These are phyloP conservation scores for Eumacrocentrus americanus DNA, from an alignment of 2,888 invertebrate species.

Conservation along the genomic window DNA sequence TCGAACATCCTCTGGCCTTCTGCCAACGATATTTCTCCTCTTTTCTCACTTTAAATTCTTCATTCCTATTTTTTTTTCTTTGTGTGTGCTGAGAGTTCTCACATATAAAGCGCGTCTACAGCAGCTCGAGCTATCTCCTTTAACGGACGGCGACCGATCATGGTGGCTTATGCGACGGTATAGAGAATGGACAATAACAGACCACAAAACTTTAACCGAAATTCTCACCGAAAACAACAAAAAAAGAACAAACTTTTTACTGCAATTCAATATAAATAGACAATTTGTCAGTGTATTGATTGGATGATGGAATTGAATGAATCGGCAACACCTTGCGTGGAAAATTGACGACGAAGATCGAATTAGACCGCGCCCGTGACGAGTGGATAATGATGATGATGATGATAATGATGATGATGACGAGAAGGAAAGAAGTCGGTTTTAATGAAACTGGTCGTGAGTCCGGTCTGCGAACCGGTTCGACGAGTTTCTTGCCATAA, in stretches of 20 bases:
- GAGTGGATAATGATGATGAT: conserved; percentile 10
- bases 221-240: not conserved
- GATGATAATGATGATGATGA: conserved; percentile 31
- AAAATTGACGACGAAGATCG: conserved; percentile 21
- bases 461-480: conserved; percentile 54
- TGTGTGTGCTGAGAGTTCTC: conserved; percentile 33
- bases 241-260: not conserved
- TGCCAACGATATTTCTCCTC: conserved; percentile 44
- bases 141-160: conserved; percentile 23
- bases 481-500: conserved; percentile 40
- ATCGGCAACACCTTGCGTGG: conserved; percentile 6
- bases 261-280: not conserved
- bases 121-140: conserved; percentile 19
- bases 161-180: conserved; percentile 7
- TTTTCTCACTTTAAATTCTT: conserved; percentile 5
- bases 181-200: conserved; percentile 16
- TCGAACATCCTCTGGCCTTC: conserved; percentile 46
- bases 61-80: conserved; percentile 30
- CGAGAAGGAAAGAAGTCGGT: conserved; percentile 38
- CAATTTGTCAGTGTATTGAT: not conserved
- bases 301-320: not conserved
- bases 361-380: conserved; percentile 38
- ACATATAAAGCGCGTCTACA: not conserved
- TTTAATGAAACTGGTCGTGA: conserved; percentile 55
- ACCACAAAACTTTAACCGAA: conserved; percentile 19